These are phyloP conservation scores for Lacerta viridis DNA, from an alignment of 2,797 vertebrate genomes.

Conservation along the genomic window DNA sequence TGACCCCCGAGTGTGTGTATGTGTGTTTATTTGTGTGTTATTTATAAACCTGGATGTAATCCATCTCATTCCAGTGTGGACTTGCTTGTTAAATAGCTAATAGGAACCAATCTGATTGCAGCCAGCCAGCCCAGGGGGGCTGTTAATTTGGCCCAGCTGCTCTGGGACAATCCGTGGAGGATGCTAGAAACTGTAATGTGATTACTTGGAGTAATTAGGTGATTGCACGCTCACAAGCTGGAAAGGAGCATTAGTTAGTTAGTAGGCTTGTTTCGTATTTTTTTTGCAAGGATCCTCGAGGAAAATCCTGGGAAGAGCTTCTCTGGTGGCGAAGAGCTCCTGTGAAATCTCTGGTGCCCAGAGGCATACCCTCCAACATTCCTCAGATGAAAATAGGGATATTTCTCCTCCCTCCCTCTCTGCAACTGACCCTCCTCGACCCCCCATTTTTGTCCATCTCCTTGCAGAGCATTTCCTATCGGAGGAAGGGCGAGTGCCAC, in stretches of 20 bases:
- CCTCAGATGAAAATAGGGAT: too few relatives aligned
- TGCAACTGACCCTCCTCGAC: too few relatives aligned
- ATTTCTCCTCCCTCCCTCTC: too few relatives aligned
- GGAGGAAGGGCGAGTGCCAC: too few relatives aligned
- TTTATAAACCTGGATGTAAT: not conserved
- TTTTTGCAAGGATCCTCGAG: not conserved
- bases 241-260: not conserved
- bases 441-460: too few relatives aligned
- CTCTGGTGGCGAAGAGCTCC: not conserved
- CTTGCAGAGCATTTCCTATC: too few relatives aligned
- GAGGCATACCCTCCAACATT: too few relatives aligned
- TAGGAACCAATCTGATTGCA: not conserved
- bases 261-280: not conserved
- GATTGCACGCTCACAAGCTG: not conserved
- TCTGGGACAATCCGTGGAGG: not conserved
- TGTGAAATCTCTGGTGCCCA: not conserved
- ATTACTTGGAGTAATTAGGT: conserved; percentile 22
- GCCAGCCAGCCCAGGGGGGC: not conserved
- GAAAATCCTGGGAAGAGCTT: not conserved
- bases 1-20: not conserved
- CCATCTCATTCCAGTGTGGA: not conserved
- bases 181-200: not conserved
- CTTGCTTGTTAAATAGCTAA: not conserved
- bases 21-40: too few relatives aligned
- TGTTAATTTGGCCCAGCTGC: conserved; percentile 23